Conservation (phyloP, 2,888 invertebrate genomes). For the Saturnia pavonia region DNA sequence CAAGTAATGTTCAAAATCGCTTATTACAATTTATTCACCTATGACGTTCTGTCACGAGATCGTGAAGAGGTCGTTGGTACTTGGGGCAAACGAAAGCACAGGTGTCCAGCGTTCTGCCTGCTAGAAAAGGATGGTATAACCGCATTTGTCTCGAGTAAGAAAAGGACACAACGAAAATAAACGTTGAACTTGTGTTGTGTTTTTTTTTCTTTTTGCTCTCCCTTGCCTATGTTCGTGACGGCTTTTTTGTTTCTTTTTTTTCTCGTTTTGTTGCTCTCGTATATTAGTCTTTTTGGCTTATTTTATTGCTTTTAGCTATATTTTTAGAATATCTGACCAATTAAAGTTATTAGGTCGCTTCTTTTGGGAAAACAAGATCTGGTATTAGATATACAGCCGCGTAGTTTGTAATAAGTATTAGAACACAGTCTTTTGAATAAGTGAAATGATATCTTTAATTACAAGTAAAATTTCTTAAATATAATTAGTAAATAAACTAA, state of each 20-base stretch:
- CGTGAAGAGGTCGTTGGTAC: conserved; percentile 79
- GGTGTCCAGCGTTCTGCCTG: conserved; percentile 80
- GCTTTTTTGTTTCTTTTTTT: conserved; percentile 76
- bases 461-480: no score
- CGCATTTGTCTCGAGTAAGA: conserved; percentile 45
- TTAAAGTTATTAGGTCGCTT: conserved; percentile 55
- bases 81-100: conserved; percentile 82
- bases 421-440: not conserved
- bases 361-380: conserved; percentile 34
- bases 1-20: conserved; percentile 46
- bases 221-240: conserved; percentile 82
- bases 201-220: conserved; percentile 76
- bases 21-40: conserved; percentile 42
- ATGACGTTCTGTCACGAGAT: conserved; percentile 53
- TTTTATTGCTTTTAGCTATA: conserved; percentile 78
- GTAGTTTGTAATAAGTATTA: not conserved
- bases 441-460: no score
- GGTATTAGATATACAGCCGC: not conserved
- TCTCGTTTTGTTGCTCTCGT: conserved; percentile 71
- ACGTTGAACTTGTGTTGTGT: conserved; percentile 77
- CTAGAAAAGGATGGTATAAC: conserved; percentile 55
- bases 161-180: conserved; percentile 78
- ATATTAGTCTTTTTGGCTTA: conserved; percentile 72
- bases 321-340: conserved; percentile 64
- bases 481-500: no score